phyloP scores from a whole-genome alignment of 2,113 vertebrate genomes.

The Ptilonorhynchus violaceus region DNA sequence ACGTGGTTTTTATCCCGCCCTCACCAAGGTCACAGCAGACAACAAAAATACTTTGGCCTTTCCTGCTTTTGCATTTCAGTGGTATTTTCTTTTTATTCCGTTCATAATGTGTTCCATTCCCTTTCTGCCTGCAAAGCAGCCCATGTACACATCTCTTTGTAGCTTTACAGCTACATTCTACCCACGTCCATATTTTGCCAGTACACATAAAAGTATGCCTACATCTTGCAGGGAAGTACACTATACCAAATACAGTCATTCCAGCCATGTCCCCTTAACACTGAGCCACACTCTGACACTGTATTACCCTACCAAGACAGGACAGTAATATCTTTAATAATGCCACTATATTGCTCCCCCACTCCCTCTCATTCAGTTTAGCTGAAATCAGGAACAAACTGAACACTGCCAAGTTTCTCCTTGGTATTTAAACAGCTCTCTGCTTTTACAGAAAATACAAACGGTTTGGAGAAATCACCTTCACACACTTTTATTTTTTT shows the following conservation, averaged over 20 bases:
- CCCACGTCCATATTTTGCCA: neutral
- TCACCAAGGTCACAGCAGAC: neutral
- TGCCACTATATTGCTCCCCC: neutral
- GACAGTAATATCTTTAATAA: neutral
- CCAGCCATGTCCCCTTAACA: neutral
- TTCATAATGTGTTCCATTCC: neutral
- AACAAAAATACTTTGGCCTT: neutral
- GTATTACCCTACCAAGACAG: neutral
- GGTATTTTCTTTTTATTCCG: neutral
- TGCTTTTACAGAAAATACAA: constrained; percentile 4
- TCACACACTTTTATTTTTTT: neutral
- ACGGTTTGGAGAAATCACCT: neutral
- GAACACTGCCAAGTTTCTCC: neutral
- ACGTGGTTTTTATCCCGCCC: neutral
- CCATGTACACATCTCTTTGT: neutral
- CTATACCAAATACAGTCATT: neutral
- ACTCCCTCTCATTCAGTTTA: neutral
- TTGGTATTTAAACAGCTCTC: constrained; percentile 17
- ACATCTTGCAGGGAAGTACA: neutral
- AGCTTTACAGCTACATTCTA: neutral
- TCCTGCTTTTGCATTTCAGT: neutral
- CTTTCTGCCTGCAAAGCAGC: neutral
- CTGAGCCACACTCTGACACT: neutral
- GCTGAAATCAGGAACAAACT: neutral
- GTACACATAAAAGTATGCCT: neutral